phyloP scores from a whole-genome alignment of 2,888 invertebrate species.

The Campoplex capitator region DNA sequence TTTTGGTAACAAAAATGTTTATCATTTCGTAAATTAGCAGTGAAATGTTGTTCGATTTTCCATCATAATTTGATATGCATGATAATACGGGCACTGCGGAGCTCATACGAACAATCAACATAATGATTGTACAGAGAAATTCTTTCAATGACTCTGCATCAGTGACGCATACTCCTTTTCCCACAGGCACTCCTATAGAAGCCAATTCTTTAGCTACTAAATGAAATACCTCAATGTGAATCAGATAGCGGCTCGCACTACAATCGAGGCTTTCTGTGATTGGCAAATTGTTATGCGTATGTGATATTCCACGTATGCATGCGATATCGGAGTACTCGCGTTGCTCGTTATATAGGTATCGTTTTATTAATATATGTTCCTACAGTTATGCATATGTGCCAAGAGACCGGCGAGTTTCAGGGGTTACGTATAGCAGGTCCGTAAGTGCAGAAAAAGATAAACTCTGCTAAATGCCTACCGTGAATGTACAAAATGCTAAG shows the following conservation, averaged over 20 bases:
- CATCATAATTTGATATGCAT: not conserved
- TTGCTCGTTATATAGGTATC: not conserved
- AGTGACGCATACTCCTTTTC: constrained; percentile 76
- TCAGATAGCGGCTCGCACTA: constrained; percentile 81
- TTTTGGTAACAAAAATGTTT: not conserved
- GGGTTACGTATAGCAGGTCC: constrained; percentile 16
- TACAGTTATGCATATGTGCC: constrained; percentile 3
- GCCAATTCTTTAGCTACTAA: constrained; percentile 35
- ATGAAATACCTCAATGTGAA: constrained; percentile 60
- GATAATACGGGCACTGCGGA: not conserved
- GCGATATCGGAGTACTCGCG: not conserved
- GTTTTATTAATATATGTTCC: not conserved
- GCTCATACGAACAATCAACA: constrained; percentile 26
- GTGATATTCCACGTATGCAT: constrained; percentile 69
- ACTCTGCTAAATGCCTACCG: constrained; percentile 2
- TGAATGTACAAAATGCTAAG: not conserved
- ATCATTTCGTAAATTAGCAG: not conserved
- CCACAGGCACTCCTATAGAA: constrained; percentile 71
- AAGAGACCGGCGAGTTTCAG: not conserved
- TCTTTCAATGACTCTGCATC: constrained; percentile 27
- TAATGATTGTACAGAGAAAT: constrained; percentile 49
- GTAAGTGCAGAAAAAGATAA: constrained; percentile 16
- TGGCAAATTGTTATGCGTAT: constrained; percentile 76
- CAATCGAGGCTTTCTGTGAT: constrained; percentile 79
- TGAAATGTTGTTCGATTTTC: not conserved